Evolutionary conservation across 1,140 invertebrate genomes (phyloP).

Genomic region (Ylistrum balloti): DNA sequence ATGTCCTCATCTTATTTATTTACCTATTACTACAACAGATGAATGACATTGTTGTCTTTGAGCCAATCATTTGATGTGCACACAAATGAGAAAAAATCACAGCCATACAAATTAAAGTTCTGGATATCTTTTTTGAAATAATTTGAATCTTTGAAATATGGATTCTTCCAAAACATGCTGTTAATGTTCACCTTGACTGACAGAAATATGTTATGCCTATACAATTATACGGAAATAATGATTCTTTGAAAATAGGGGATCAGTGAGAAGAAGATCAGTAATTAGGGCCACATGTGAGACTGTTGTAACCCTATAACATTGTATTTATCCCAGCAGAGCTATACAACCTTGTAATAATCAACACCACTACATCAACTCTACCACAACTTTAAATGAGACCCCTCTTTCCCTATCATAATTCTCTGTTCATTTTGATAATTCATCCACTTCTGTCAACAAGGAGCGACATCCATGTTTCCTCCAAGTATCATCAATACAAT

Average conservation of each 20-base stretch:
- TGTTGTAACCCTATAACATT: not conserved
- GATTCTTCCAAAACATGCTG: not conserved
- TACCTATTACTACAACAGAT: not conserved
- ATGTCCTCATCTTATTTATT: not conserved
- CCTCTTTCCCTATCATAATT: not conserved
- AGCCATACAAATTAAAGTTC: not conserved
- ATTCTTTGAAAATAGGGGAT: not conserved
- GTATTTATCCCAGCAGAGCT: not conserved
- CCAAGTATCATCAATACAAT: no score
- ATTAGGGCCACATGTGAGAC: not conserved
- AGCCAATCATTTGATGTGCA: not conserved
- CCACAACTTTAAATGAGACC: not conserved
- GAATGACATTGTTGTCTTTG: not conserved
- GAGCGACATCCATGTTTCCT: no score
- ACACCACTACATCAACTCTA: not conserved
- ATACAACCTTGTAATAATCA: slow-evolving; percentile 30
- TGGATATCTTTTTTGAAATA: slow-evolving; percentile 7
- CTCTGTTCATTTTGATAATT: not conserved
- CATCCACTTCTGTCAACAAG: not conserved
- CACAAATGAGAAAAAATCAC: not conserved
- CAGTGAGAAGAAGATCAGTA: not conserved
- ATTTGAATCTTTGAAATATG: not conserved
- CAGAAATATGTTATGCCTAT: not conserved
- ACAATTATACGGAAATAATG: not conserved
- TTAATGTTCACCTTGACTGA: not conserved